Evolutionary conservation across 2,113 vertebrate species (phyloP).

Genomic region (Zosterops japonicus): DNA sequence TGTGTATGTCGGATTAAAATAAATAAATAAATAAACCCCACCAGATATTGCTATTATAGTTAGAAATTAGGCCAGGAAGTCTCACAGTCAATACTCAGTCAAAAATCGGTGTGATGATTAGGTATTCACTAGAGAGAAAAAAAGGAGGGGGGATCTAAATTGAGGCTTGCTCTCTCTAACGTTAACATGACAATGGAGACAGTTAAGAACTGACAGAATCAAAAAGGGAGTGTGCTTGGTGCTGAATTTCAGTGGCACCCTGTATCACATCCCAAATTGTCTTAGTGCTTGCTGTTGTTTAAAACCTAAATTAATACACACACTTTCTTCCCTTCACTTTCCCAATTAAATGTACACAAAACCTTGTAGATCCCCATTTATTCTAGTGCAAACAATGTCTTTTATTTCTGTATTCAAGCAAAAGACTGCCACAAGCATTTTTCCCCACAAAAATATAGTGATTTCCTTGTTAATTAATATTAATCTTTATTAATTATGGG

Average conservation of each 20-base stretch:
- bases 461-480: conserved; percentile 42
- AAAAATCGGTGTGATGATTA: conserved; percentile 51
- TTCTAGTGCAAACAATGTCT: not conserved
- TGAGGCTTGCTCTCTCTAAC: conserved; percentile 9
- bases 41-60: conserved; percentile 2
- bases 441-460: not conserved
- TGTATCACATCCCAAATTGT: not conserved
- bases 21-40: not conserved
- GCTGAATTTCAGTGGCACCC: conserved; percentile 4
- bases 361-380: not conserved
- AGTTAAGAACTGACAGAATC: conserved; percentile 31
- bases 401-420: conserved; percentile 2
- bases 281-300: not conserved
- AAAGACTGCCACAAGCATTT: not conserved
- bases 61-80: conserved; percentile 60
- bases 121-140: conserved; percentile 28
- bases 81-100: conserved; percentile 37
- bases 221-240: conserved; percentile 3
- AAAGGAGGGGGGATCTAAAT: conserved; percentile 33
- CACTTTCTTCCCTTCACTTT: conserved; percentile 9
- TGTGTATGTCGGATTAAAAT: not conserved
- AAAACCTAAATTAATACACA: conserved; percentile 24
- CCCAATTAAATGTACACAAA: conserved; percentile 42
- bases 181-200: conserved; percentile 61
- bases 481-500: not conserved